These are phyloP conservation scores for Yponomeuta evonymella DNA, from an alignment of 2,888 invertebrate genomes.

Conservation along the genomic window DNA sequence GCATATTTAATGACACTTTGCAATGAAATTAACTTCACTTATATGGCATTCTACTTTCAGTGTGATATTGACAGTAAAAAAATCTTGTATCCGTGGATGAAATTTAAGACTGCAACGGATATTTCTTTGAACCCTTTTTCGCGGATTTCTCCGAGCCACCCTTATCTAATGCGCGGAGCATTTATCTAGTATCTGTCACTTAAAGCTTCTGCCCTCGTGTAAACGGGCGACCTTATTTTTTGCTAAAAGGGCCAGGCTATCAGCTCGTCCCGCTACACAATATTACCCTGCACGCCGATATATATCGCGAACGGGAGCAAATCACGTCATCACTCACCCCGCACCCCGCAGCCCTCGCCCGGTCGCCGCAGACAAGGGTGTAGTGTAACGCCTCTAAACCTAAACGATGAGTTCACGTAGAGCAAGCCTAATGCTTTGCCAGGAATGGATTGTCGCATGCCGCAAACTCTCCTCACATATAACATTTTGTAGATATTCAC, in stretches of 20 bases:
- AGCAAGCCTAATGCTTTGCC: slow-evolving; percentile 39
- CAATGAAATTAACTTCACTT: not conserved
- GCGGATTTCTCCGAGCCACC: slow-evolving; percentile 51
- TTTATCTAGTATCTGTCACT: slow-evolving; percentile 74
- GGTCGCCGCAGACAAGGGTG: slow-evolving; percentile 11
- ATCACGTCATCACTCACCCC: slow-evolving; percentile 67
- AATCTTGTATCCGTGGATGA: not conserved
- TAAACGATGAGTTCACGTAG: slow-evolving; percentile 48
- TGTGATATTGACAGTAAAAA: not conserved
- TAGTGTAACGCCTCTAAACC: slow-evolving; percentile 19
- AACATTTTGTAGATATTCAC: slow-evolving; percentile 17
- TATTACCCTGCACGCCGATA: slow-evolving; percentile 66
- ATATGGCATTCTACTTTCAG: not conserved
- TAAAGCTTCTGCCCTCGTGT: slow-evolving; percentile 69
- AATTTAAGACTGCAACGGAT: not conserved
- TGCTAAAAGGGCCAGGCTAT: slow-evolving; percentile 64
- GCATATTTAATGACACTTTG: not conserved
- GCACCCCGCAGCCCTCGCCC: slow-evolving; percentile 22
- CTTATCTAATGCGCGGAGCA: slow-evolving; percentile 66
- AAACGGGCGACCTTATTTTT: slow-evolving; percentile 73
- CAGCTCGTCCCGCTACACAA: slow-evolving; percentile 61
- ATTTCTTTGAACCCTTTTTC: slow-evolving; percentile 26
- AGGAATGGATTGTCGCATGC: slow-evolving; percentile 32
- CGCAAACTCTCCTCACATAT: slow-evolving; percentile 26
- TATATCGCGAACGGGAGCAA: slow-evolving; percentile 55